Evolutionary conservation across 2,888 invertebrate species (phyloP).

Genomic region (Cephus nigrinus): DNA sequence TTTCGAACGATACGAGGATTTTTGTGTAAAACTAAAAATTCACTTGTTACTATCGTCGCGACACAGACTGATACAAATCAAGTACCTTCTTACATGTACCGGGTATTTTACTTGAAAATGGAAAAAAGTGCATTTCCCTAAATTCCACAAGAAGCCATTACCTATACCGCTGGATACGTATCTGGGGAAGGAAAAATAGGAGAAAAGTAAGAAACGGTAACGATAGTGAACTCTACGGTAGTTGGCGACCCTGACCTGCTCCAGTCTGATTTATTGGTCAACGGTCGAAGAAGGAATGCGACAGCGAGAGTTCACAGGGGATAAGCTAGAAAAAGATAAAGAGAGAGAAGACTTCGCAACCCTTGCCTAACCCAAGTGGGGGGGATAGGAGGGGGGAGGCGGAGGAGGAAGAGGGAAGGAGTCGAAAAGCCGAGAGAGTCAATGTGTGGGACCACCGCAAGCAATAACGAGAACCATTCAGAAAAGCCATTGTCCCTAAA

Average conservation of each 20-base stretch:
- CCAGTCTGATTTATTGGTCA: constrained; percentile 24
- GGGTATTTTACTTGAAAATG: background rate
- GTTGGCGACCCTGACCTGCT: constrained; percentile 19
- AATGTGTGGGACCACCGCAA: constrained; percentile 37
- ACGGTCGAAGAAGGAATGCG: constrained; percentile 19
- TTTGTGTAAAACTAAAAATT: no score
- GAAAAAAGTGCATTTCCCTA: background rate
- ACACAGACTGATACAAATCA: no score
- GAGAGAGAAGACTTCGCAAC: constrained; percentile 33
- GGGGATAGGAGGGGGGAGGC: constrained; percentile 12
- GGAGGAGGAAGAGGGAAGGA: no score
- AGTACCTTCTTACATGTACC: no score
- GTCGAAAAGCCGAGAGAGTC: background rate
- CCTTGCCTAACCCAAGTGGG: constrained; percentile 44
- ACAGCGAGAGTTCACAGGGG: constrained; percentile 9
- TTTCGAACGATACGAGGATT: no score
- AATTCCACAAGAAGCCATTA: constrained; percentile 2
- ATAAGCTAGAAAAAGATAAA: constrained; percentile 5
- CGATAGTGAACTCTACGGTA: constrained; percentile 8
- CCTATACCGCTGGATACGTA: background rate
- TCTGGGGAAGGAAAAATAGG: constrained; percentile 11
- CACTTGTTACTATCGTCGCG: no score
- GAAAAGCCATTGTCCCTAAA: constrained; percentile 39
- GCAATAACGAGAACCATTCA: constrained; percentile 53
- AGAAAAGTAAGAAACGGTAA: constrained; percentile 1